Base-by-base conservation (phyloP, 2,797 vertebrate species). In the Rousettus madagascariensis region DNA sequence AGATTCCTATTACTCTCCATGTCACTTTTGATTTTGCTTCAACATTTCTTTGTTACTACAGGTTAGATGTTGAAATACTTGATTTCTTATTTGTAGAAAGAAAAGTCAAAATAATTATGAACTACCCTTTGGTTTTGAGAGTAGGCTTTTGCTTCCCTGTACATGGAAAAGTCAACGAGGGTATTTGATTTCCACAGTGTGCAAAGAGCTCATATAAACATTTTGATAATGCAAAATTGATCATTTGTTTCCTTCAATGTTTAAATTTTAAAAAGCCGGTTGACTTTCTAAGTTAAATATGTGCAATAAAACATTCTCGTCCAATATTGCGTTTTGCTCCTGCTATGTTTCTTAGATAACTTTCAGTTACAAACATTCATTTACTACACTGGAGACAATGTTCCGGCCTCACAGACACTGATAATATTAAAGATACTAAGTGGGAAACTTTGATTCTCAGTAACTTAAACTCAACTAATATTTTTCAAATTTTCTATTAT, bases 31-130 rank as follows among this genome's bases (percentile, higher is more conserved):
- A n/a, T 91, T 75, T 66, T 51, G 53, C 38, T 79, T 96, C 71
- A 74, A 91, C 41, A 63, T 79, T 77, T 95, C 74, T 68, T 78
- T 91, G 26, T 89, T 96, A 88, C 6, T 22, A 8, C 17, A 93
- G 43, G 93, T 79, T 96, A 43, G 59, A n/a, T 93, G 65, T 20
- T 85, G 28, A 69, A 96, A 96, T 91, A 10, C 8, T 82, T 11
- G 5, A 72, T 90, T 61, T 57, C 41, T 65, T 65, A 82, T 72
- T 59, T 94, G 51, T 22, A 57, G 4, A 46, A 89, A 93, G 59
- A 59, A 63, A 41, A 53, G 9, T 24, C 1, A 0, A 1, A 17
- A 8, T 53, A 88, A 57, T 26, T 91, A 12, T 63, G 72, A 66
- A n/a, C 96, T 95, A 3, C 10, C 65, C 7, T 77, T 75, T 69